These are phyloP conservation scores for Calyptommatus sinebrachiatus DNA, from an alignment of 2,113 vertebrate species.

Conservation along the genomic window DNA sequence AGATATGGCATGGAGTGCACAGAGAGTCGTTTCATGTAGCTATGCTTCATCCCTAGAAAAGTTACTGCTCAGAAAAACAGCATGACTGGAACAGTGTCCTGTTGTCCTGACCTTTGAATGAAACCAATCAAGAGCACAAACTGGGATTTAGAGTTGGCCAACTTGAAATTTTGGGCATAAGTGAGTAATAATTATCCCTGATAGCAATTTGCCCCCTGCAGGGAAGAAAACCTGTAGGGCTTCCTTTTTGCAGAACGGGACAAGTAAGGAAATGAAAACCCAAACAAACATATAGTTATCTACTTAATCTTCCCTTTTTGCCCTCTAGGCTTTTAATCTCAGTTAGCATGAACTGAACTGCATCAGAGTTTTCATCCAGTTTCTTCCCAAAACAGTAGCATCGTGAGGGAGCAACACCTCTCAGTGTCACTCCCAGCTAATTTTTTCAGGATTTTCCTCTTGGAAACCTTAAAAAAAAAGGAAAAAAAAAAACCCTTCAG, in stretches of 20 bases:
- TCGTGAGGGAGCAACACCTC: not conserved
- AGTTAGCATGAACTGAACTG: not conserved
- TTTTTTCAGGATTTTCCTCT: not conserved
- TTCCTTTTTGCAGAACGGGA: not conserved
- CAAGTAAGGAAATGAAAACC: not conserved
- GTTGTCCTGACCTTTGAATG: not conserved
- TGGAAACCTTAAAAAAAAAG: not conserved
- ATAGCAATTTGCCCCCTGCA: not conserved
- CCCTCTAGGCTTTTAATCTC: not conserved
- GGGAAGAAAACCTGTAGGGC: not conserved
- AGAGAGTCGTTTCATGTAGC: too few species aligned
- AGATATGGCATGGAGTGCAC: too few species aligned
- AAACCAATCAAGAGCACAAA: slow-evolving; percentile 66
- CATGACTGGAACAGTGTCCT: not conserved
- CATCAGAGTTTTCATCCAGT: not conserved
- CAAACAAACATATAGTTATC: not conserved
- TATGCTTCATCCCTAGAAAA: not conserved
- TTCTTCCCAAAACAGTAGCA: not conserved
- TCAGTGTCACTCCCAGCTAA: not conserved
- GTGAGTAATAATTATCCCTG: not conserved
- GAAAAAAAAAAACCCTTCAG: not conserved
- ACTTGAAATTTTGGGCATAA: slow-evolving; percentile 61
- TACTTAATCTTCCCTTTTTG: not conserved
- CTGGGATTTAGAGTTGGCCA: slow-evolving; percentile 64
- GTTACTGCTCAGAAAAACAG: not conserved